phyloP scores from a whole-genome alignment of 2,797 vertebrate species.

The Myripristis murdjan region DNA sequence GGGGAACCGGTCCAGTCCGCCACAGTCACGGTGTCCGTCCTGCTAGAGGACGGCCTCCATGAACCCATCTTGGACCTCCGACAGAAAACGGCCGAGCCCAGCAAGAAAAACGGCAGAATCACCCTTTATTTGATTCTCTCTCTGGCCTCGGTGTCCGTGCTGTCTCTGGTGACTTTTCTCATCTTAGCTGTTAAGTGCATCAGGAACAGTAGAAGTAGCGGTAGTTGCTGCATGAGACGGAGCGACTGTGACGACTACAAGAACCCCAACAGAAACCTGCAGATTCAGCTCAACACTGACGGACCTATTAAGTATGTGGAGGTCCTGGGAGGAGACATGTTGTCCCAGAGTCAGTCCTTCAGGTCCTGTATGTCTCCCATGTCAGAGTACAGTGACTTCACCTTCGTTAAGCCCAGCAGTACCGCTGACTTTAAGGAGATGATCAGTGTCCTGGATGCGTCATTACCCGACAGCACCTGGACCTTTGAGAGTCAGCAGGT shows the following conservation, averaged over 20 bases:
- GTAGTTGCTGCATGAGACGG: slow-evolving; percentile 74
- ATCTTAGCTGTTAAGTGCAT: slow-evolving; percentile 81
- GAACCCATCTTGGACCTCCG: slow-evolving; percentile 75
- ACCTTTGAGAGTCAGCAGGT: slow-evolving; percentile 84
- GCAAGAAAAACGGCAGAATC: slow-evolving; percentile 73
- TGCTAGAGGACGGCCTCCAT: slow-evolving; percentile 76
- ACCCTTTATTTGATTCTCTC: slow-evolving; percentile 80
- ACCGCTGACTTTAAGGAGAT: slow-evolving; percentile 82
- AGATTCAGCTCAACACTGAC: slow-evolving; percentile 86
- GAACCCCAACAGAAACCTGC: slow-evolving; percentile 84
- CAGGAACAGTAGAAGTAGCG: slow-evolving; percentile 66
- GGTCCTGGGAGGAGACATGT: slow-evolving; percentile 85
- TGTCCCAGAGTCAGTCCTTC: slow-evolving; percentile 86
- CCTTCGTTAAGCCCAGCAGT: slow-evolving; percentile 84
- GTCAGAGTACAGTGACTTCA: slow-evolving; percentile 86
- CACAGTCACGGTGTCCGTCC: slow-evolving; percentile 74
- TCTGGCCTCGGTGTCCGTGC: slow-evolving; percentile 78
- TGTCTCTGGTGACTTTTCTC: slow-evolving; percentile 80
- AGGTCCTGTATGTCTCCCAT: slow-evolving; percentile 85
- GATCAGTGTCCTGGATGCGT: slow-evolving; percentile 80
- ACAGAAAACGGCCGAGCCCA: slow-evolving; percentile 67
- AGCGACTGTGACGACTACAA: slow-evolving; percentile 78
- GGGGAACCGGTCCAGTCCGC: slow-evolving; percentile 67
- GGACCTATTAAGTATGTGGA: slow-evolving; percentile 86
- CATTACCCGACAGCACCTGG: slow-evolving; percentile 82